Conservation (phyloP, 2,797 vertebrate genomes). For the Channa striata region DNA sequence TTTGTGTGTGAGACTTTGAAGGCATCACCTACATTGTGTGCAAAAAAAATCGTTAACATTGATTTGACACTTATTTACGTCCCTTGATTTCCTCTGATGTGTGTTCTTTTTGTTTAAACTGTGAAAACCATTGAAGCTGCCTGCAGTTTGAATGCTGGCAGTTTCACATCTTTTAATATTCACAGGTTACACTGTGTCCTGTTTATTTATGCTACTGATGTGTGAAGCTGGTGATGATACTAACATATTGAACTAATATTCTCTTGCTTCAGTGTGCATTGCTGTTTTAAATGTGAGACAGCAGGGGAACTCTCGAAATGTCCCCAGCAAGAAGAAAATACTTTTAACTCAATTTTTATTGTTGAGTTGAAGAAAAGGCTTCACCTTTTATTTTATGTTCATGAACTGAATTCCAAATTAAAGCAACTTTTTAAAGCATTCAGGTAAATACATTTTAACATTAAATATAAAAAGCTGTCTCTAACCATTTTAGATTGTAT, state of each 20-base stretch:
- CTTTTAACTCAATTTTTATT: background rate
- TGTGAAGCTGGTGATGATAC: constrained; percentile 29
- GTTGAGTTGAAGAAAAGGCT: background rate
- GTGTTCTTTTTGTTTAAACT: constrained; percentile 14
- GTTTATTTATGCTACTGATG: constrained; percentile 49
- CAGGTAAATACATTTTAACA: constrained; percentile 7
- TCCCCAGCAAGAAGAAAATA: background rate
- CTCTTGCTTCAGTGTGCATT: constrained; percentile 27
- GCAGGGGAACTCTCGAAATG: constrained; percentile 16
- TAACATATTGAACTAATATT: constrained; percentile 59
- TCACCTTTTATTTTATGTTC: background rate
- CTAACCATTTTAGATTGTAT: background rate
- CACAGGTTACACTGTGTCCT: constrained; percentile 33
- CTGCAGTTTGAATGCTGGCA: constrained; percentile 1
- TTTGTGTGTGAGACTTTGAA: constrained; percentile 48
- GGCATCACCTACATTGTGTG: constrained; percentile 47
- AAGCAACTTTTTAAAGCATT: background rate
- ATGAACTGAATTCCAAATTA: constrained; percentile 3
- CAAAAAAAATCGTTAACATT: constrained; percentile 34
- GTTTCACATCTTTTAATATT: constrained; percentile 47
- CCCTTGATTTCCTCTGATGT: constrained; percentile 25
- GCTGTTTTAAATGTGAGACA: constrained; percentile 14
- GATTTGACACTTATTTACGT: constrained; percentile 19
- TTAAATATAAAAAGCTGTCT: constrained; percentile 6
- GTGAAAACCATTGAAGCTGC: constrained; percentile 3